Evolutionary conservation across 2,888 invertebrate species (phyloP), one percentile per base, ranked within the genome.

Genomic region (Dasysyrphus tricinctus): DNA sequence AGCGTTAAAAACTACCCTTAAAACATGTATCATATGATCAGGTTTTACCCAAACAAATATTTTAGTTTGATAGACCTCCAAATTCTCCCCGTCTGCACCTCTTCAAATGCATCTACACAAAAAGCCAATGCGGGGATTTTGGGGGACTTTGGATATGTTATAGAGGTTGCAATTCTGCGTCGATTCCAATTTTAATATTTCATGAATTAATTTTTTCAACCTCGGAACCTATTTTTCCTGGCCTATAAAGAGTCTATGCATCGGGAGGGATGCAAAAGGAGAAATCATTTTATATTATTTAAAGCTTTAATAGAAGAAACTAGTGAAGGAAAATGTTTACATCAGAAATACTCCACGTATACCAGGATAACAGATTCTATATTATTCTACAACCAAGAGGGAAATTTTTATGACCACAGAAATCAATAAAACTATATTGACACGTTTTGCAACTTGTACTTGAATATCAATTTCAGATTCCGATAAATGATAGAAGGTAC

Each of bases 381-480:
- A 24, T 6, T 59, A 51, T 14, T 19, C 11, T 59, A 39, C 8
- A 24, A 6, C 19, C 1, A 12, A 37, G 61, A 59, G 12, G 12
- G 24, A 14, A 3, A 24, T 61, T 61, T 61, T 61, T 61, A 61
- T 61, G 61, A 42, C 3, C 39, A 19, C 6, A 24, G 39, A 39
- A 39, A 61, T 39, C 61, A 42, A 61, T 61, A 42, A 61, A 61
- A 39, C 61, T 61, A 14, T 61, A 39, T 42, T 61, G 39, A 39
- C 61, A 61, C 61, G 61, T 61, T 24, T 14, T 61, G 24, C 39
- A 61, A 61, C 24, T 61, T 61, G 61, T 61, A 61, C 39, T 61
- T 24, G 39, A 61, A 61, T 61, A 61, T 61, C 61, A 61, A 39
- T 61, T 61, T 61, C 24, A 42, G 24, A 39, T 24, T 61, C 39